These are phyloP conservation scores for Hiodon alosoides DNA, from an alignment of 2,113 vertebrate genomes.

Conservation along the genomic window DNA sequence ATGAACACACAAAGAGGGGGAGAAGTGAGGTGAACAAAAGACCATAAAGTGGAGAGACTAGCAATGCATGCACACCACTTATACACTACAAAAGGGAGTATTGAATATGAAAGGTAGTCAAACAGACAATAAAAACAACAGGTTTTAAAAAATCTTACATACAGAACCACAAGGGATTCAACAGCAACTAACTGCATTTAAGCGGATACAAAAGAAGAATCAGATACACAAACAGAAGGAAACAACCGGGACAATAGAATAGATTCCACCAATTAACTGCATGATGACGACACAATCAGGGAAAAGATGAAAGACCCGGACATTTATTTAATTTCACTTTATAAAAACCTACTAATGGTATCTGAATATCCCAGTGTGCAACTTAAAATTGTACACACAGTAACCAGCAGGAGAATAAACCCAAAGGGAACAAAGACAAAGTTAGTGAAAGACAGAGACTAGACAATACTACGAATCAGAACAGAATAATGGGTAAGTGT, in stretches of 20 bases:
- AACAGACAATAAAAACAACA: background rate
- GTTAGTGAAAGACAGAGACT: background rate
- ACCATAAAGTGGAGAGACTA: background rate
- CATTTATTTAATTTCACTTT: background rate
- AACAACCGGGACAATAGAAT: slow-evolving; percentile 38
- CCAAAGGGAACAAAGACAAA: background rate
- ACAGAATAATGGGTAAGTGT: slow-evolving; percentile 11
- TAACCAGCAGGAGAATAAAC: background rate
- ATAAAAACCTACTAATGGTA: background rate
- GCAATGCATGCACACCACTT: slow-evolving; percentile 15
- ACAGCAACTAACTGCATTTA: background rate
- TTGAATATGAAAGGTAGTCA: slow-evolving; percentile 5
- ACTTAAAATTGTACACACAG: background rate
- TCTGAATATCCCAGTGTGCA: background rate
- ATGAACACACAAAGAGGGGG: slow-evolving; percentile 37
- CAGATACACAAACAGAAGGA: slow-evolving; percentile 24
- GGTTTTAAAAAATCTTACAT: background rate
- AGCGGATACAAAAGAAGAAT: background rate
- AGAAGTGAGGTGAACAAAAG: slow-evolving; percentile 27
- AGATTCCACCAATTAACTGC: slow-evolving; percentile 48
- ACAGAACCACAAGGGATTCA: background rate
- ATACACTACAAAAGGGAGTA: background rate
- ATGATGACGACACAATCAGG: background rate
- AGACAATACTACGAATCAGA: background rate
- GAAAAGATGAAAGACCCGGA: background rate